Evolutionary conservation across 2,797 vertebrate genomes (phyloP), one percentile per base, ranked within the genome.

Genomic region (Crax fasciolata): DNA sequence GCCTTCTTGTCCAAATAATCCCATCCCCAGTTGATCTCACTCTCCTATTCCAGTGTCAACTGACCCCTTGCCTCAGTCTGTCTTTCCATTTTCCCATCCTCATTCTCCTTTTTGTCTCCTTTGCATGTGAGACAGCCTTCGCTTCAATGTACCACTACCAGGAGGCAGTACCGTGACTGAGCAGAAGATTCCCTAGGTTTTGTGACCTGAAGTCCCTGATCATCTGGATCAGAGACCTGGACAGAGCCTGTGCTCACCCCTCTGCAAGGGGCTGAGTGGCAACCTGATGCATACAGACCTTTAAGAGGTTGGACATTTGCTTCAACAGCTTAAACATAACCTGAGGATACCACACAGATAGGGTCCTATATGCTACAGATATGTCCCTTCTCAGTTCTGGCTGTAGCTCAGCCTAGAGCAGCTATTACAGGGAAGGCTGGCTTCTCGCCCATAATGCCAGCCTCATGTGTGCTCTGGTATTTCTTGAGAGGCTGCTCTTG

Each of bases 371-470:
- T 15, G 15, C 32, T 44, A 39, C 11, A 82, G 44, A 71, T 78
- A 90, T 6, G 24, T 32, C 13, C 62, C 4, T 78, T 62, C 46
- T 87, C 39, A 52, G 52, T 35, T 38, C 57, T 79, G 84, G 41
- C 80, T 92, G 59, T 87, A 90, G 48, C 38, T 90, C 59, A 91
- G 59, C 55, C 83, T 84, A 41, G 48, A 92, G 71, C 52, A 59
- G 63, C 54, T 90, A 75, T 63, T 82, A 49, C 17, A 61, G 55
- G 63, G 52, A 75, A 67, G 41, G 11, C 30, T 95, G 90, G 73
- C 81, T 89, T 82, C 52, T 79, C 2, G 79, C 55, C 85, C 3
- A 0, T 20, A 16, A 27, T 1, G 0, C 49, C 90, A 83, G 66
- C 87, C 39, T 76, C 51, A 48, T 80, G 51, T 17, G 0, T 28